phyloP scores from a whole-genome alignment of 2,113 vertebrate genomes.

The Heterotilapia buettikoferi region DNA sequence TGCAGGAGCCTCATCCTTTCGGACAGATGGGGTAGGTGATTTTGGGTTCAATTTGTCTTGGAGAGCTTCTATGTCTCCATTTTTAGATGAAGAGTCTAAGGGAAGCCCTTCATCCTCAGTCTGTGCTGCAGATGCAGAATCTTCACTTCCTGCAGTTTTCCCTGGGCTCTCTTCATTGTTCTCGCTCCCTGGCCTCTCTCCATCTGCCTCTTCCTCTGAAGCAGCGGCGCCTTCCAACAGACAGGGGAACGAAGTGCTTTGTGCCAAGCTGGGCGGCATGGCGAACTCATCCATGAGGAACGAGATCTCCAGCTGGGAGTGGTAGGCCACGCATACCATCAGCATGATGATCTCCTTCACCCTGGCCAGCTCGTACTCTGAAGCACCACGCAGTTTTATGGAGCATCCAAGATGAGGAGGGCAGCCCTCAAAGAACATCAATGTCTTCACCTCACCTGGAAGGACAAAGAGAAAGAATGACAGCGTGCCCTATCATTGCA shows the following conservation, averaged over 20 bases:
- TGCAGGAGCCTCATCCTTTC: background rate
- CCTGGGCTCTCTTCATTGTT: conserved; percentile 3
- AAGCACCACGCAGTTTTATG: conserved; percentile 90
- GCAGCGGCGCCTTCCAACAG: conserved; percentile 74
- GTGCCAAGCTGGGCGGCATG: conserved; percentile 87
- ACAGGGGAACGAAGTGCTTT: conserved; percentile 82
- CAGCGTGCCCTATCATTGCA: accelerated
- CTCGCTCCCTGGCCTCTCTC: background rate
- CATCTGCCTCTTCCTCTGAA: conserved; percentile 19
- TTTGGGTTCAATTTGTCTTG: background rate
- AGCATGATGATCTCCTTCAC: conserved; percentile 96
- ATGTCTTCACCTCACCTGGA: conserved; percentile 85
- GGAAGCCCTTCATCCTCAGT: conserved; percentile 59
- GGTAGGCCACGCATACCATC: conserved; percentile 96
- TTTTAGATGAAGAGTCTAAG: conserved; percentile 50
- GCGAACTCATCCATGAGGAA: conserved; percentile 99
- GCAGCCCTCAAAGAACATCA: conserved; percentile 99
- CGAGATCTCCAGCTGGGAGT: conserved; percentile 98
- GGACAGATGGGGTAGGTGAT: background rate
- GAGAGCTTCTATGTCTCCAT: conserved; percentile 21
- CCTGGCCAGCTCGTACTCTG: conserved; percentile 88
- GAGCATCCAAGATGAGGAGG: conserved; percentile 90
- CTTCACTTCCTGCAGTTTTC: conserved; percentile 16
- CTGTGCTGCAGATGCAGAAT: conserved; percentile 51
- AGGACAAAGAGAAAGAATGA: background rate